Conservation (phyloP, 1,140 invertebrate genomes). For the Orchestia grillus region DNA sequence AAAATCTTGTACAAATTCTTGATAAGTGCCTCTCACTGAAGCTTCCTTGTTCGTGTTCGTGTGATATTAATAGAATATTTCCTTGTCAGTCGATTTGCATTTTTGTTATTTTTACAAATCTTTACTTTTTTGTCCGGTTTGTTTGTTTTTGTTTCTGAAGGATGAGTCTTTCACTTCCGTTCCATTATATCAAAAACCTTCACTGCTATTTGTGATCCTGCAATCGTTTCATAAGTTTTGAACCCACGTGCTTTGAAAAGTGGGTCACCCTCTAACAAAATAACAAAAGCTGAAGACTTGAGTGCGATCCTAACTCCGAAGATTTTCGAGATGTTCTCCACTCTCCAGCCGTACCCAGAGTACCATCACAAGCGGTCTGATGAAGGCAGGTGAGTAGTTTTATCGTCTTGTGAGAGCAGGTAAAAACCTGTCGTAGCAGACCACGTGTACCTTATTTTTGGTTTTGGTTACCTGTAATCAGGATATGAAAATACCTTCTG, state of each 20-base stretch:
- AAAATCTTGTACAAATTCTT: background rate
- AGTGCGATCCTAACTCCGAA: background rate
- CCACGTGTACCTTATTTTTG: too few species aligned
- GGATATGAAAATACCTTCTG: too few species aligned
- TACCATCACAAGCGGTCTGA: slow-evolving; percentile 32
- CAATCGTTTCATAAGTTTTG: background rate
- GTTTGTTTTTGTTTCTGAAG: background rate
- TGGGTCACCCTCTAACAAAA: background rate
- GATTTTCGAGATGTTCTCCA: slow-evolving; percentile 22
- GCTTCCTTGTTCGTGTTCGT: background rate
- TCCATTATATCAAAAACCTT: background rate
- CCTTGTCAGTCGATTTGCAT: background rate
- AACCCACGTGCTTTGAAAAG: background rate
- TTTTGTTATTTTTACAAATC: background rate
- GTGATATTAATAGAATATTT: background rate
- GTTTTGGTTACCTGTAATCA: too few species aligned
- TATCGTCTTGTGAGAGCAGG: background rate
- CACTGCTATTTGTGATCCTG: background rate
- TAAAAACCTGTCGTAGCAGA: too few species aligned
- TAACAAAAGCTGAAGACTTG: background rate
- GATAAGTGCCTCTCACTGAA: slow-evolving; percentile 7
- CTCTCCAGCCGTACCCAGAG: slow-evolving; percentile 22
- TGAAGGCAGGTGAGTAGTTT: slow-evolving; percentile 12
- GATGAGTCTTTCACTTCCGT: background rate
- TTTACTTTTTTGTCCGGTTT: background rate